Base-by-base conservation (phyloP, 2,888 invertebrate species). In the Lasioglossum leucozonium region DNA sequence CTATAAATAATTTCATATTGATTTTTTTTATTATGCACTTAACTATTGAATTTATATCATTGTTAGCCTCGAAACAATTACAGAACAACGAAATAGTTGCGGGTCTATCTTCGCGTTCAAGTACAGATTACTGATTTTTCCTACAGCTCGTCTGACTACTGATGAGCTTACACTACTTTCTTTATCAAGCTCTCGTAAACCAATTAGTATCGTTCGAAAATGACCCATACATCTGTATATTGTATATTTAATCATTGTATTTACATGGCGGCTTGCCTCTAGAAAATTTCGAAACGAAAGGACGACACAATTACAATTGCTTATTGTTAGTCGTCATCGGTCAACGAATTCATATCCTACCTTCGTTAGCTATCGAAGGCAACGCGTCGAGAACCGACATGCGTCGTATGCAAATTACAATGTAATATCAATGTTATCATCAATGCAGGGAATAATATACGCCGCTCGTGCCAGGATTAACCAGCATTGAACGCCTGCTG, bases 361-460 rank as follows among this genome's bases (percentile, higher is more conserved):
- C 5, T 40, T 22, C 44, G 18, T 22, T 69, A 65, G 30, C 72
- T 37, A 83, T 58, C 65, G 75, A 78, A 72, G 74, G 83, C 65
- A 72, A 75, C 84, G 34, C 75, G 79, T 30, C 40, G 55, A 51
- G 83, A 67, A 83, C 74, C 74, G 67, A 79, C 78, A 74, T 75
- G 79, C 84, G 72, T 72, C 71, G 83, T 75, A 79, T 83, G 83
- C 78, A 79, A 83, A 84, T 84, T 75, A 84, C 71, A 83, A 83
- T 83, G 84, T 83, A 84, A 83, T 79, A 84, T 84, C 75, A 79
- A 67, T 79, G 79, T 84, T 84, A 83, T 83, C 79, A 78, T 30
- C 77, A 77, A 72, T 58, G 85, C 84, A 58, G 34, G 62, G 44
- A 72, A 75, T 84, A 84, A 84, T 85, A 79, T 79, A 73, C 76